Evolutionary conservation across 1,140 invertebrate genomes (phyloP).

Genomic region (Brachionus sp.): DNA sequence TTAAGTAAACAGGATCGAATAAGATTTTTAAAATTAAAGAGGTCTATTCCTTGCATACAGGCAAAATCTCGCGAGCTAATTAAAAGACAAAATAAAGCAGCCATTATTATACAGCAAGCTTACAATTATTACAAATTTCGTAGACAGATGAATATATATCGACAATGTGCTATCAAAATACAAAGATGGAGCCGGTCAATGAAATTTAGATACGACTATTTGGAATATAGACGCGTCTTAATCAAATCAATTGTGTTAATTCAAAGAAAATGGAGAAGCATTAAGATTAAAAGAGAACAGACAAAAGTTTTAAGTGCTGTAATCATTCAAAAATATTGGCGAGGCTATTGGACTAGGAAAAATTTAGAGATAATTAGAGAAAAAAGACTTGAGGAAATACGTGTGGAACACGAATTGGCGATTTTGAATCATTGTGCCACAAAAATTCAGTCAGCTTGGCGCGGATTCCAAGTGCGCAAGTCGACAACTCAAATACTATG

Average conservation of each 20-base stretch:
- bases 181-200: conserved; percentile 20
- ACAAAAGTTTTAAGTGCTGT: neutral
- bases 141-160: neutral
- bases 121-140: conserved; percentile 17
- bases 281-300: neutral
- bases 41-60: conserved; percentile 14
- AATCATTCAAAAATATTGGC: conserved; percentile 12
- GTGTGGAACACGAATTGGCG: neutral
- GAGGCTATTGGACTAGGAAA: neutral
- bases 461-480: conserved; percentile 13
- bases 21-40: neutral
- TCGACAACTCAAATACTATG: neutral
- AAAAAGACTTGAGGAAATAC: neutral
- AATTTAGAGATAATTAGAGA: neutral
- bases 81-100: neutral
- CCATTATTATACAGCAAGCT: neutral
- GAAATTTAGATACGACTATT: conserved; percentile 26
- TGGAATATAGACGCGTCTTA: neutral
- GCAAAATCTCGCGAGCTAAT: neutral
- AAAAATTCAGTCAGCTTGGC: conserved; percentile 8
- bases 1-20: neutral
- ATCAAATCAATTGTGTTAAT: neutral
- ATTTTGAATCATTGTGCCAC: neutral
- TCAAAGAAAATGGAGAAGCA: neutral
- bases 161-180: neutral